phyloP scores from a whole-genome alignment of 2,888 invertebrate species.

The Aporophyla nigra region DNA sequence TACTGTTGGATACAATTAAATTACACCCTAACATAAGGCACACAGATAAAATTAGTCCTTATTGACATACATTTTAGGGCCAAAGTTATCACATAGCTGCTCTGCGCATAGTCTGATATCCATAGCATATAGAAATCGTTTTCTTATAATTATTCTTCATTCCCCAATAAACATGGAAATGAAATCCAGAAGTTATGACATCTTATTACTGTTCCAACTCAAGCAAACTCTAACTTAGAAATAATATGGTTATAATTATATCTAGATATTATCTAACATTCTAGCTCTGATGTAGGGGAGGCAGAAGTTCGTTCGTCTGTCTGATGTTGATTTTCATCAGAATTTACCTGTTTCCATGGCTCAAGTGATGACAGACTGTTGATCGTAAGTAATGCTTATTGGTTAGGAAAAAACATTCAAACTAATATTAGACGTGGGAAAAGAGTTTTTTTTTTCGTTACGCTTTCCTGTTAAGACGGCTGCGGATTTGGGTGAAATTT shows the following conservation, averaged over 20 bases:
- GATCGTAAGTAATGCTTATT: too few species aligned
- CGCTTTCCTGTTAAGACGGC: too few species aligned
- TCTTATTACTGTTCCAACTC: constrained; percentile 2
- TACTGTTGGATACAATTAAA: not conserved
- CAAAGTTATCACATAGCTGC: not conserved
- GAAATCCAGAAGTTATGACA: constrained; percentile 30
- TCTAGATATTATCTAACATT: constrained; percentile 21
- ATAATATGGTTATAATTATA: constrained; percentile 34
- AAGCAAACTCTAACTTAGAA: constrained; percentile 17
- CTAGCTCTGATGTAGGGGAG: not conserved
- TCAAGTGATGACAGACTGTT: not conserved
- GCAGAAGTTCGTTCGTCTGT: not conserved
- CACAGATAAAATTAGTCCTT: not conserved
- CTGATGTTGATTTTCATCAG: not conserved
- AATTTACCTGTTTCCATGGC: not conserved
- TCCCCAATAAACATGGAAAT: constrained; percentile 19
- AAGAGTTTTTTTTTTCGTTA: too few species aligned
- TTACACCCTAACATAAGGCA: not conserved
- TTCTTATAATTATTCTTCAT: constrained; percentile 5
- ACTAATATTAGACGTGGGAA: too few species aligned
- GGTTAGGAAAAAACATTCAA: too few species aligned
- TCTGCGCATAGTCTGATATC: not conserved
- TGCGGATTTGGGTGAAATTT: too few species aligned
- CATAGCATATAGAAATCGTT: not conserved
- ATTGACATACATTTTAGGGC: not conserved